Percentiles rank a stretch among this genome's conserved stretches.
Conservation (phyloP, 2,797 vertebrate species). For the Argyrosomus regius region DNA sequence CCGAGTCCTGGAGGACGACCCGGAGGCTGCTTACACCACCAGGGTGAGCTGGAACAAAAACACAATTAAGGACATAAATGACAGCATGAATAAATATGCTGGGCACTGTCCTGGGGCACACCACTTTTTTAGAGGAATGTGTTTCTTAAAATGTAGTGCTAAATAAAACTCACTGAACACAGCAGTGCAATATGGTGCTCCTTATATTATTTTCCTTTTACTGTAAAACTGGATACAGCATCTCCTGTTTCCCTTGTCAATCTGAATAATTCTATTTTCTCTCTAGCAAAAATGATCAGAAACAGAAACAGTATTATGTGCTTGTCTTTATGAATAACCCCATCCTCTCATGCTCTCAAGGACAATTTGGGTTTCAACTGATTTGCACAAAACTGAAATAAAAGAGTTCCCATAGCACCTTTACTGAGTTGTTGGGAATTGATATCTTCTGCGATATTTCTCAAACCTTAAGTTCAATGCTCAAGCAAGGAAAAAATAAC, state of each 20-base stretch:
- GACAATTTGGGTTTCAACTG: background rate
- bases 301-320: background rate
- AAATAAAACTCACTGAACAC: background rate
- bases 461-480: background rate
- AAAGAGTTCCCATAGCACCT: background rate
- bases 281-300: background rate
- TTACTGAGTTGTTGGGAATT: background rate
- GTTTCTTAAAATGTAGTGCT: background rate
- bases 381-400: background rate
- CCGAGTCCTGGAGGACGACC: constrained; percentile 95
- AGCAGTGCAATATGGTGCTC: background rate
- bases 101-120: background rate
- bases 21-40: constrained; percentile 97
- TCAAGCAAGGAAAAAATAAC: background rate
- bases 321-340: background rate
- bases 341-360: background rate
- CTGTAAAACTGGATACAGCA: background rate
- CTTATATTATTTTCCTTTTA: background rate
- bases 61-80: constrained; percentile 76
- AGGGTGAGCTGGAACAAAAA: constrained; percentile 85
- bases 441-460: background rate
- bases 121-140: background rate
- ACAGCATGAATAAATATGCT: constrained; percentile 13
- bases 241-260: background rate
- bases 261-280: background rate